Conservation (phyloP, 1,140 invertebrate genomes). For the Campodea augens region DNA sequence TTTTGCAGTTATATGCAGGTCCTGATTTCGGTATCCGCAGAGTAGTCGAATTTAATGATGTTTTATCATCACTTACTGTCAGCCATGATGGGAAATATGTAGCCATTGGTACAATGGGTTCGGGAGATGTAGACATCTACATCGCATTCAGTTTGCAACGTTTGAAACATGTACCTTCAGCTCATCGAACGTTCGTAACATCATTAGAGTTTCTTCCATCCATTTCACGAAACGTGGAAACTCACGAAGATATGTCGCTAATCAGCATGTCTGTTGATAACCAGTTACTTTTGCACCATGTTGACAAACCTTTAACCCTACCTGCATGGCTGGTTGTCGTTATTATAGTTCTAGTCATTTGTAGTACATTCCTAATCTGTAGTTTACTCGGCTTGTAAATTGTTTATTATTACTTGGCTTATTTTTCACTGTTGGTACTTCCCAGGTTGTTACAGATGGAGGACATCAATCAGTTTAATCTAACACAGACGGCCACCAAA, state of each 20-base stretch:
- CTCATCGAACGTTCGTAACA: slow-evolving; percentile 35
- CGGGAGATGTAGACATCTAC: neutral
- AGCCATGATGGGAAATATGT: neutral
- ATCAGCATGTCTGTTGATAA: slow-evolving; percentile 37
- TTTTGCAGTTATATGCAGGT: neutral
- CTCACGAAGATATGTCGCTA: slow-evolving; percentile 24
- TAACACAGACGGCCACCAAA: too few species aligned
- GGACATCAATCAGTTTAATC: too few species aligned
- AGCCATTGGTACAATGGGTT: neutral
- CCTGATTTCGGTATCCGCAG: neutral
- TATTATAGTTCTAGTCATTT: slow-evolving; percentile 13
- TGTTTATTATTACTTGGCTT: too few species aligned
- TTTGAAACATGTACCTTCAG: slow-evolving; percentile 27
- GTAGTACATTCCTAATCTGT: slow-evolving; percentile 15
- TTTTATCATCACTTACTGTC: neutral
- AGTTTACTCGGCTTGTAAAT: slow-evolving; percentile 16
- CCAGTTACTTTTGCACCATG: slow-evolving; percentile 30
- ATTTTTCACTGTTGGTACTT: too few species aligned
- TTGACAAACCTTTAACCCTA: slow-evolving; percentile 19
- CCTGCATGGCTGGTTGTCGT: slow-evolving; percentile 15
- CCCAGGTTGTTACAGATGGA: too few species aligned
- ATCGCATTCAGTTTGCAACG: slow-evolving; percentile 20
- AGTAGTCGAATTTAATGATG: neutral
- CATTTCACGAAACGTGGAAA: slow-evolving; percentile 22
- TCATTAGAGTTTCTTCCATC: slow-evolving; percentile 31